Base-by-base conservation (phyloP, 2,888 invertebrate species). In the Macrophya alboannulata region DNA sequence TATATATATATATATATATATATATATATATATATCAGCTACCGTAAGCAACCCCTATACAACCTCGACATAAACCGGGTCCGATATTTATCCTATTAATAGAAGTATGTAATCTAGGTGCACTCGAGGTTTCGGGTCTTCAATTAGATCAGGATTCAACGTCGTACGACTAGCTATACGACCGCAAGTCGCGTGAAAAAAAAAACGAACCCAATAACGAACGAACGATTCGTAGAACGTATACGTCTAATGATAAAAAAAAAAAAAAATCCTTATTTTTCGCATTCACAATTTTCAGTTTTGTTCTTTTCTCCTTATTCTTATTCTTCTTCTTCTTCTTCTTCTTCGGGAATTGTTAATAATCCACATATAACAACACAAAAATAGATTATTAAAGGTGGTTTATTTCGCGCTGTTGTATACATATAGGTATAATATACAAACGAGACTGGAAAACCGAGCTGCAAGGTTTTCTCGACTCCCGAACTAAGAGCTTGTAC, bases 71-170 rank as follows among this genome's bases (percentile, higher is more conserved):
- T 71, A 40, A 21, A 71, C 71, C 48, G 76, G 45, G 76, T 48
- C 21, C 21, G 43, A 76, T 71, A 48, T 48, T 43, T 74, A 21
- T 76, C 17, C 79, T 79, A 79, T 79, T 79, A 79, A 79, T 79
- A 79, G 79, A 79, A 31, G 17, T n/a, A n/a, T n/a, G n/a, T 55
- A 59, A 79, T 59, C 79, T 79, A 79, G 59, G 40, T 79, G 55
- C 79, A 79, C 37, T 55, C 15, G 79, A 79, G 79, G 17, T 79
- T 55, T 76, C 31, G 76, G 76, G 25, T 48, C 12, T 62, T 62
- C 1, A 21, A 62, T 21, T 9, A 25, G 25, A 62, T 37, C 71
- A n/a, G 40, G 40, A 37, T 25, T 65, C 25, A 21, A 25, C 4
- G 10, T 21, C 31, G 4, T 65, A 31, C 10, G 21, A 25, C 21